Base-by-base conservation (phyloP, 2,113 vertebrate species). In the Mystacornis crossleyi region DNA sequence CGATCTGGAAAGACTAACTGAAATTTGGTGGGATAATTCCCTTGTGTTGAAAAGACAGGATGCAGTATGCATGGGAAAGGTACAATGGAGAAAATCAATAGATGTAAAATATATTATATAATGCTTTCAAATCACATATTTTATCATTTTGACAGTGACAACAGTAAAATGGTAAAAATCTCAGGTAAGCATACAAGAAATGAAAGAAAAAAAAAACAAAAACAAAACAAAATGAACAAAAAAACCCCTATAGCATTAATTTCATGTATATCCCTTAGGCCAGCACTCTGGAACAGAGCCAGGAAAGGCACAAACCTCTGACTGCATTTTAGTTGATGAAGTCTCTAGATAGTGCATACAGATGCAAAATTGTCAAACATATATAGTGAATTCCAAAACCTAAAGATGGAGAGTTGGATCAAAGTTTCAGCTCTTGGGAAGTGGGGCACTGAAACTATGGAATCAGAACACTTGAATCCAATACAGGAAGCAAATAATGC, bases 1-100 rank as follows among this genome's bases (percentile, higher is more conserved):
- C 0, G 21, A 97, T 96, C 91, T 94, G 71, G 65, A 77, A 87
- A 95, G 54, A 82, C 70, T 93, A 93, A 95, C 92, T 96, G 93
- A 95, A 95, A 94, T 3, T 94, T 87, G 82, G 85, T 93, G 77
- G 77, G 65, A 91, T 95, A 84, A 95, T 93, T 92, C 86, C 85
- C 82, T 90, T 79, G 77, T 88, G 93, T 92, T 74, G 92, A 95
- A 91, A 96, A 93, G 82, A 84, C 58, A 81, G 84, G 85, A 88
- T 89, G 61, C 65, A 90, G 33, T 88, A 47, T 48, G 42, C 47
- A 95, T 81, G 78, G 74, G 86, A 96, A 94, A 94, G 53, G 23
- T 40, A 72, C 40, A 81, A 33, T 10, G 5, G 28, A 78, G 40
- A 93, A 93, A 84, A 94, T 82, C 36, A 0, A 51, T 58, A 85